phyloP scores from a whole-genome alignment of 1,140 invertebrate genomes.

The Micrasema minimum region DNA sequence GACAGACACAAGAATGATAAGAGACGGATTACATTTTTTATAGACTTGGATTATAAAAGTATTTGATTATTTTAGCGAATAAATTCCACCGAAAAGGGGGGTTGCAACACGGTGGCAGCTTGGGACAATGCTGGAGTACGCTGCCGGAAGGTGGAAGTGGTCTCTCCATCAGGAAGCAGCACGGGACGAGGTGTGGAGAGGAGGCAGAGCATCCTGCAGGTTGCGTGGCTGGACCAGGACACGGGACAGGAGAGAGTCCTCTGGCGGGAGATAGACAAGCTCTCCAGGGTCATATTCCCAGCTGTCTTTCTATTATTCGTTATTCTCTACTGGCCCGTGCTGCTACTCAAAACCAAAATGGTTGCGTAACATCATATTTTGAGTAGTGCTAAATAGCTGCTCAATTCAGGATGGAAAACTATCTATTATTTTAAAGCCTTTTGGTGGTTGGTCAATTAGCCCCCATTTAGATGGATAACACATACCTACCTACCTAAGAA shows the following conservation, averaged over 20 bases:
- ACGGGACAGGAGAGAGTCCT: slow-evolving; percentile 74
- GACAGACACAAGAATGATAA: too few species aligned
- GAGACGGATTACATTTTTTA: too few species aligned
- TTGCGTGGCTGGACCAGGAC: slow-evolving; percentile 71
- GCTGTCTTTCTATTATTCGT: slow-evolving; percentile 78
- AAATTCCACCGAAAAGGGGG: slow-evolving; percentile 71
- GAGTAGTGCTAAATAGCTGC: slow-evolving; percentile 24
- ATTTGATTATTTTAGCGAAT: slow-evolving; percentile 68
- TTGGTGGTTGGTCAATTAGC: too few species aligned
- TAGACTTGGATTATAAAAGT: too few species aligned
- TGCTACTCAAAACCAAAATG: slow-evolving; percentile 72
- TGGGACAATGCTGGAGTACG: slow-evolving; percentile 72
- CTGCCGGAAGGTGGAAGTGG: slow-evolving; percentile 68
- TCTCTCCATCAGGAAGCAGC: slow-evolving; percentile 55
- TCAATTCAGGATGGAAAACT: slow-evolving; percentile 2
- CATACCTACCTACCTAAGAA: too few species aligned
- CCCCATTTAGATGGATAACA: too few species aligned
- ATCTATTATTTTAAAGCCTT: neutral
- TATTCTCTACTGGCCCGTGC: slow-evolving; percentile 79
- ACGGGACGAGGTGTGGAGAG: slow-evolving; percentile 58
- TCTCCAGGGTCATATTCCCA: slow-evolving; percentile 78
- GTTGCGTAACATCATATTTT: slow-evolving; percentile 44
- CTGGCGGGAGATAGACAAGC: slow-evolving; percentile 75
- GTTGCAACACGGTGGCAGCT: slow-evolving; percentile 69
- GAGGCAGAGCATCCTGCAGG: slow-evolving; percentile 66